phyloP scores from a whole-genome alignment of 2,888 invertebrate genomes.

The Sarcophaga rosellei region DNA sequence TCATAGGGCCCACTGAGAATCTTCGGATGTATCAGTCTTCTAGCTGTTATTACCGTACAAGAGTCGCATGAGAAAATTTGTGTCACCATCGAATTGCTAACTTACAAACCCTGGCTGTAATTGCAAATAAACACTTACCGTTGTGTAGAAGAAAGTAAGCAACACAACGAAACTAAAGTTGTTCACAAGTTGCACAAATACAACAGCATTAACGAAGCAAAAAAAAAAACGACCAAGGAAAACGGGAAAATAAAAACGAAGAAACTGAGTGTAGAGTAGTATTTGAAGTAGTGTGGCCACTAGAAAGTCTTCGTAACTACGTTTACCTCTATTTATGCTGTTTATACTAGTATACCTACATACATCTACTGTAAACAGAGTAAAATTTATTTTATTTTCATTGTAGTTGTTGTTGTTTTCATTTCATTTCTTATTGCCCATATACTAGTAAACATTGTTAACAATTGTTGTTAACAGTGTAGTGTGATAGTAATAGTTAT shows the following conservation, averaged over 20 bases:
- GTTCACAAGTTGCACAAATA: conserved; percentile 22
- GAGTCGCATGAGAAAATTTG: too few relatives aligned
- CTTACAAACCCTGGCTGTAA: neutral
- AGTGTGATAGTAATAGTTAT: neutral
- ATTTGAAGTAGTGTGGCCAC: conserved; percentile 56
- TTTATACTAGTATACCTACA: neutral
- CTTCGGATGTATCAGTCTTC: too few relatives aligned
- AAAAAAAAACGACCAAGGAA: neutral
- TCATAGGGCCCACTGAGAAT: too few relatives aligned
- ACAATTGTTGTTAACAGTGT: conserved; percentile 19
- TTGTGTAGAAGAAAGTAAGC: neutral
- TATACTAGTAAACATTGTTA: conserved; percentile 50
- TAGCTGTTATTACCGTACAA: too few relatives aligned
- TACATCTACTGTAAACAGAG: neutral
- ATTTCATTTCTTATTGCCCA: conserved; percentile 33
- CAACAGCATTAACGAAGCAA: neutral
- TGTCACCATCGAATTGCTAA: neutral
- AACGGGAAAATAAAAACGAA: neutral
- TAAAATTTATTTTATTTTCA: neutral
- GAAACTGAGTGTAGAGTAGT: neutral
- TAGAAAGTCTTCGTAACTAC: conserved; percentile 42
- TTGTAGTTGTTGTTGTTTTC: conserved; percentile 2
- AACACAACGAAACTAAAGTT: conserved; percentile 51
- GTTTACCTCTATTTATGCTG: neutral
- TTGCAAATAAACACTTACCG: neutral